phyloP scores from a whole-genome alignment of 2,888 invertebrate genomes.

The Anoplius nigerrimus region DNA sequence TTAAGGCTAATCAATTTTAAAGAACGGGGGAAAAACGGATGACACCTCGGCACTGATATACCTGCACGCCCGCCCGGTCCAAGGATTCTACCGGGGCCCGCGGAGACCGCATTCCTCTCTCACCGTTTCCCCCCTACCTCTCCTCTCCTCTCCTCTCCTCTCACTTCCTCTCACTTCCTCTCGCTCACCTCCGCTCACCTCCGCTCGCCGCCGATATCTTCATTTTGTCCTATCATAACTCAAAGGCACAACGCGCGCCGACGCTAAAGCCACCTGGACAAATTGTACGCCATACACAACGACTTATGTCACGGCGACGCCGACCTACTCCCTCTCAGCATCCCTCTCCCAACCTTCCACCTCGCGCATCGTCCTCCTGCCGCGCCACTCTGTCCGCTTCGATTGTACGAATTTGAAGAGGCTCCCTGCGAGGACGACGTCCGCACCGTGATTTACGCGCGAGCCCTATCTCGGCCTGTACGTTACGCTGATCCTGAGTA shows the following conservation, averaged over 20 bases:
- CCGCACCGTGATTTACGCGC: too few relatives aligned
- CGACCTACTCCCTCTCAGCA: not conserved
- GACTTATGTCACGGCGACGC: not conserved
- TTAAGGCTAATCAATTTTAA: slow-evolving; percentile 30
- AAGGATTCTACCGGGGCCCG: slow-evolving; percentile 22
- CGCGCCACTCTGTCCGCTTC: not conserved
- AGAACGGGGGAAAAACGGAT: slow-evolving; percentile 41
- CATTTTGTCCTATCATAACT: slow-evolving; percentile 60
- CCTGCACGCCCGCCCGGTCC: slow-evolving; percentile 9
- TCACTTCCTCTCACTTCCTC: slow-evolving; percentile 15
- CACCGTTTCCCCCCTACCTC: slow-evolving; percentile 51
- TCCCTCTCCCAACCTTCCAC: slow-evolving; percentile 16
- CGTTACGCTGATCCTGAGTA: not conserved
- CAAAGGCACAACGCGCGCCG: slow-evolving; percentile 35
- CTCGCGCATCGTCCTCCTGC: not conserved
- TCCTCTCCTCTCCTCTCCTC: too few relatives aligned
- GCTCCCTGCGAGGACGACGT: too few relatives aligned
- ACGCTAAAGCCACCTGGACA: slow-evolving; percentile 38
- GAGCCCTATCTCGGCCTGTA: not conserved
- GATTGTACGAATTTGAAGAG: not conserved
- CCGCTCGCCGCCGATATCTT: slow-evolving; percentile 54
- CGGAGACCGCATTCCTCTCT: slow-evolving; percentile 59
- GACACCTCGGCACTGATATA: slow-evolving; percentile 33
- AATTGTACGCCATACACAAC: slow-evolving; percentile 28
- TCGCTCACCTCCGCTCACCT: slow-evolving; percentile 22